phyloP scores from a whole-genome alignment of 35 echinoderm and acorn worm genomes.

The Hemicentrotus pulcherrimus region DNA sequence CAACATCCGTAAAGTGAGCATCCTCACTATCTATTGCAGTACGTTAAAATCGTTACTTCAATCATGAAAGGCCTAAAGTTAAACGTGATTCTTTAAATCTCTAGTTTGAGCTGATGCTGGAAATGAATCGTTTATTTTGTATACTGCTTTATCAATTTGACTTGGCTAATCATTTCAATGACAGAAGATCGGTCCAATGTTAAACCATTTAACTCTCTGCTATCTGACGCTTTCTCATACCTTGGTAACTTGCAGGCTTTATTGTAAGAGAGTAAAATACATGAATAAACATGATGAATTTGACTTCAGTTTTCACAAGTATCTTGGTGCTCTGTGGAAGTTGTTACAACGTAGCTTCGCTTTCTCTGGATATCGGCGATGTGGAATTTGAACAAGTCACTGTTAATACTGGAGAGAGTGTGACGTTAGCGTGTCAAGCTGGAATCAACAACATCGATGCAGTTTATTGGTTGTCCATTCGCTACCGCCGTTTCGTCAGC shows the following conservation, averaged over 20 bases:
- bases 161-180: not conserved
- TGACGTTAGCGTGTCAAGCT: not conserved
- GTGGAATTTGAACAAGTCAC: not conserved
- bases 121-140: not conserved
- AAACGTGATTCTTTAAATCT: not conserved
- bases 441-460: not conserved
- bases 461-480: slow-evolving; percentile 26
- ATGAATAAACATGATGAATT: not conserved
- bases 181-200: not conserved
- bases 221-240: not conserved
- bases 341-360: not conserved
- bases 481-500: slow-evolving; percentile 13
- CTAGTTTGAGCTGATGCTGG: not conserved
- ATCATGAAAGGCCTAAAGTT: not conserved
- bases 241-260: not conserved
- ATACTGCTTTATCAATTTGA: no score
- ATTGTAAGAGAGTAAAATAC: not conserved
- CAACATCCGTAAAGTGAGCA: not conserved
- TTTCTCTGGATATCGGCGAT: not conserved
- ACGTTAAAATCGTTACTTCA: not conserved
- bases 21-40: not conserved
- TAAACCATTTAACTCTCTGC: not conserved
- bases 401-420: not conserved
- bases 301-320: not conserved
- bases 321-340: not conserved